Base-by-base conservation (phyloP, 2,888 invertebrate species). In the Zaprionus bogoriensis region DNA sequence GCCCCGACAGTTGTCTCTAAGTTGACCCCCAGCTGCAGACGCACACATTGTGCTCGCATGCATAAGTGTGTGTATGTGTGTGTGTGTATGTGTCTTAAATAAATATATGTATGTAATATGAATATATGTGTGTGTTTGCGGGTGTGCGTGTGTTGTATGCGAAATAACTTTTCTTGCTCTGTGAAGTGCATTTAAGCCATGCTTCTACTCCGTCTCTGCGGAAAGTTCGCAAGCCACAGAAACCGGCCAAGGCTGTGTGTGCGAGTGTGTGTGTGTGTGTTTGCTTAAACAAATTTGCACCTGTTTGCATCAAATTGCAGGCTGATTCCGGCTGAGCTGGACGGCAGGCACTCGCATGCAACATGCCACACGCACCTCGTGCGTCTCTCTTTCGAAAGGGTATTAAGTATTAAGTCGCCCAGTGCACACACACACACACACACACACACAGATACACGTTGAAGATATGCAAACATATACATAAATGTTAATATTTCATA, bases 401-500 rank as follows among this genome's bases (percentile, higher is more conserved):
- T 36, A 57, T 57, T 57, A 42, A 42, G 47, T 74, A 67, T 79
- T 74, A 77, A 63, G 72, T 74, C 77, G 68, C 62, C 48, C 46
- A 46, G 12, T 38, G 50, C 12, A 28, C 54, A 22, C 22, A 27
- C 12, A 47, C 28, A 28, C 10, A 28, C 9, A 4, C 28, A 20
- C 3, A 12, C 39, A 41, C 4, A 12, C 22, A 32, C 6, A 32
- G 0, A 45, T 3, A 14, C 20, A 10, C 7, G 20, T 6, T 14
- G 10, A 23, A 20, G n/a, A 3, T 42, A 12, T 42, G 19, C 23
- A 23, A 42, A 59, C 61, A 58, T 30, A 77, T 65, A 57, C 36
- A 77, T 65, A 57, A 76, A 80, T 80, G 74, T 83, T 75, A 63
- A 71, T 80, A 77, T 83, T 74, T 64, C 68, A 62, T 74, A 77